Percentiles rank a stretch among this genome's conserved stretches.
phyloP scores from a whole-genome alignment of 2,888 invertebrate genomes.

The Prionchulus punctatus region DNA sequence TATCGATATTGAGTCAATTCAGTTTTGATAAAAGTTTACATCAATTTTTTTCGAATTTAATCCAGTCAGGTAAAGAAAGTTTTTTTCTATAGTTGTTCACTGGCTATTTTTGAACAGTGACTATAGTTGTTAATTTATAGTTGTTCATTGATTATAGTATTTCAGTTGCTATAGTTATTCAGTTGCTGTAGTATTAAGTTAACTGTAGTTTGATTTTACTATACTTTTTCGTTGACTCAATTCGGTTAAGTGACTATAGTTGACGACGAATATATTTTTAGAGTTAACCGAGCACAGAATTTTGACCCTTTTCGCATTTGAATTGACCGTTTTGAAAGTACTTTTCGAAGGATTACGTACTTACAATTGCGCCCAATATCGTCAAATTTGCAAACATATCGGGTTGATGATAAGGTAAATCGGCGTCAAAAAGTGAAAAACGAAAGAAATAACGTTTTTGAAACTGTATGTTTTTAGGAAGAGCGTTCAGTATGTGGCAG shows the following conservation, averaged over 20 bases:
- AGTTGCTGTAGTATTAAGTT: too few species aligned
- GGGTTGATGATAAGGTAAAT: conserved; percentile 21
- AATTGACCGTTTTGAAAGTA: conserved; percentile 18
- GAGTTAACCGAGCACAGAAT: conserved; percentile 11
- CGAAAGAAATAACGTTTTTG: background rate
- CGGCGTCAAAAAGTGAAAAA: background rate
- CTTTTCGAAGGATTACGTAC: conserved; percentile 24
- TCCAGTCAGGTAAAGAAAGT: conserved; percentile 9
- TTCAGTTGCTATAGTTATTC: too few species aligned
- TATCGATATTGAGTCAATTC: conserved; percentile 23
- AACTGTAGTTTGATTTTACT: too few species aligned
- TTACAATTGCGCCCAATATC: conserved; percentile 19
- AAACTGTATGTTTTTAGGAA: conserved; percentile 14
- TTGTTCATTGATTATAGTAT: too few species aligned
- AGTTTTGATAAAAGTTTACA: conserved; percentile 22
- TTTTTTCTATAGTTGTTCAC: too few species aligned
- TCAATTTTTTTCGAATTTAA: conserved; percentile 20
- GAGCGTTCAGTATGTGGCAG: conserved; percentile 21
- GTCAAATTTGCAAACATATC: conserved; percentile 24
- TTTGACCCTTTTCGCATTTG: conserved; percentile 21
- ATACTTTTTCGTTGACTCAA: background rate
- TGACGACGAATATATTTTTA: background rate
- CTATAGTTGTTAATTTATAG: too few species aligned
- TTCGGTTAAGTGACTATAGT: background rate
- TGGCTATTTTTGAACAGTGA: background rate